Percentiles rank a stretch among this genome's conserved stretches.
Conservation (phyloP, 2,113 vertebrate species). For the Orientallactaga bullata region DNA sequence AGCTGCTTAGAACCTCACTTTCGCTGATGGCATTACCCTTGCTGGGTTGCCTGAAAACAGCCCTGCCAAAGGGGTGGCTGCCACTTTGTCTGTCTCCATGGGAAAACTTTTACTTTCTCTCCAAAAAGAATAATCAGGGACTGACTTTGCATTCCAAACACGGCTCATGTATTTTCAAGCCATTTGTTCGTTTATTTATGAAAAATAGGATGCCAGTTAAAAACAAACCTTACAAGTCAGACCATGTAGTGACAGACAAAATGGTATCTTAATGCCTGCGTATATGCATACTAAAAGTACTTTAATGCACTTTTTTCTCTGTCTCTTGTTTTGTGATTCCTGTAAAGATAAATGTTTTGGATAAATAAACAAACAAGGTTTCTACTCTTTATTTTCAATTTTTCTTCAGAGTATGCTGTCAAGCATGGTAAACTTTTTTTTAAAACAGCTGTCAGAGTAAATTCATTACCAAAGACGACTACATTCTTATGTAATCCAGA, state of each 20-base stretch:
- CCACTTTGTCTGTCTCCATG: constrained; percentile 73
- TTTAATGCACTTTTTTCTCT: neutral
- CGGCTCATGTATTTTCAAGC: constrained; percentile 60
- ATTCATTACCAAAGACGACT: constrained; percentile 85
- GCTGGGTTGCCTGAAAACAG: constrained; percentile 74
- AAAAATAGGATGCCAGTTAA: constrained; percentile 38
- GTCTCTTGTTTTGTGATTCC: neutral
- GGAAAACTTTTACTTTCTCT: constrained; percentile 71
- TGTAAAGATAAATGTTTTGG: constrained; percentile 72
- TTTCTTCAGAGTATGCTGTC: constrained; percentile 82
- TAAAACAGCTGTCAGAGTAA: constrained; percentile 87
- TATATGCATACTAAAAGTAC: neutral
- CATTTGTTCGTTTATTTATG: constrained; percentile 62
- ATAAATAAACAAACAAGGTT: constrained; percentile 72
- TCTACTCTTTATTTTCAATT: constrained; percentile 79
- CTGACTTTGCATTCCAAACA: constrained; percentile 79
- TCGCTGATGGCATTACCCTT: constrained; percentile 61
- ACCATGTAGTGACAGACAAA: constrained; percentile 51
- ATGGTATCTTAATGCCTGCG: neutral
- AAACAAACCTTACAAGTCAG: constrained; percentile 53
- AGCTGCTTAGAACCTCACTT: constrained; percentile 76
- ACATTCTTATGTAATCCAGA: constrained; percentile 83
- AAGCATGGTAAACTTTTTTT: constrained; percentile 86
- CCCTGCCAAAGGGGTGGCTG: constrained; percentile 63
- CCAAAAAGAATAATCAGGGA: constrained; percentile 41